A percentile compares a stretch with the other conserved stretches of the same genome.
phyloP scores from a whole-genome alignment of 2,888 invertebrate species.

The Argynnis bischoffii region DNA sequence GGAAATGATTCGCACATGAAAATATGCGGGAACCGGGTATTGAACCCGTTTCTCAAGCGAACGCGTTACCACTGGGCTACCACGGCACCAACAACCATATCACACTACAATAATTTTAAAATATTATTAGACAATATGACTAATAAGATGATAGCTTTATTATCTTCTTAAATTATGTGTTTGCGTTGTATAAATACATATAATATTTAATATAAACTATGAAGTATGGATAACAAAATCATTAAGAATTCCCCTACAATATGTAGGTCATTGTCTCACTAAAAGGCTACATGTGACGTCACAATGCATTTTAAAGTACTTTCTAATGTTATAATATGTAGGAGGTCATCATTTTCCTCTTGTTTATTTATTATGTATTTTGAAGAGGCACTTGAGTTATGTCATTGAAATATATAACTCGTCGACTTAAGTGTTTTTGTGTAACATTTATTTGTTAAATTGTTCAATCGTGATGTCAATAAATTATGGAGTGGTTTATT shows the following conservation, averaged over 20 bases:
- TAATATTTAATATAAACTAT: background rate
- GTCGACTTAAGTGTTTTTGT: conserved; percentile 33
- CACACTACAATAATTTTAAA: too few species aligned
- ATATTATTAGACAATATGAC: too few species aligned
- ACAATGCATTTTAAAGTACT: background rate
- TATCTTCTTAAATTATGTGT: background rate
- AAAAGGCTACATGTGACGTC: conserved; percentile 7
- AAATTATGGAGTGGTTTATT: background rate
- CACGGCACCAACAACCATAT: too few species aligned
- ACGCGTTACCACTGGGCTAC: too few species aligned
- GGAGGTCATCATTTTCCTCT: background rate
- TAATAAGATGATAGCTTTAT: too few species aligned
- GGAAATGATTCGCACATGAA: too few species aligned
- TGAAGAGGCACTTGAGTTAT: conserved; percentile 19
- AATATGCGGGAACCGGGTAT: too few species aligned
- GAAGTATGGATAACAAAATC: background rate
- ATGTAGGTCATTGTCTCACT: conserved; percentile 9
- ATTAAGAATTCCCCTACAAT: conserved; percentile 1
- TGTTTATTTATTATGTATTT: conserved; percentile 2
- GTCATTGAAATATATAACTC: conserved; percentile 20
- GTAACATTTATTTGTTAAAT: conserved; percentile 20
- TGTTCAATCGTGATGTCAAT: background rate
- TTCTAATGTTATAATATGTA: background rate
- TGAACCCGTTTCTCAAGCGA: too few species aligned
- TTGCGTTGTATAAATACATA: background rate